phyloP scores from a whole-genome alignment of 2,888 invertebrate genomes.

The Tipula unca region DNA sequence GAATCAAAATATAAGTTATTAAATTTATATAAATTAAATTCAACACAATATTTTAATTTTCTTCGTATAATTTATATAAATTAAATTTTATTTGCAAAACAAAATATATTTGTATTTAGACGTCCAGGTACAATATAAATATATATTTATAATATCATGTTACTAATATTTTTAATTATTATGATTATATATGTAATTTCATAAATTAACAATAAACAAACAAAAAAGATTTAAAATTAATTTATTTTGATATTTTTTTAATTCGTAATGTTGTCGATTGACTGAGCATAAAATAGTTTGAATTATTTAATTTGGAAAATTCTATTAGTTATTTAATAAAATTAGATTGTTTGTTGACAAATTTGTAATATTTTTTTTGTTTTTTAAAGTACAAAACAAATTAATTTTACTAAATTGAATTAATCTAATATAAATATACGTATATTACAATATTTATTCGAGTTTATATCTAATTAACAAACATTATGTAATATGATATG shows the following conservation, averaged over 20 bases:
- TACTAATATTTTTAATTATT: background rate
- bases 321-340: background rate
- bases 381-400: slow-evolving; percentile 4
- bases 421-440: background rate
- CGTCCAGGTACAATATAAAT: background rate
- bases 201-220: background rate
- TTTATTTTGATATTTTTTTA: background rate
- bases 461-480: background rate
- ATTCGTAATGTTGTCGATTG: slow-evolving; percentile 2
- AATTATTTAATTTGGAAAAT: background rate
- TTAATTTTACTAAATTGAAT: background rate
- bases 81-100: background rate
- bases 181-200: background rate
- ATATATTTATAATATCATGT: background rate
- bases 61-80: background rate
- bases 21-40: background rate
- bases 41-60: background rate
- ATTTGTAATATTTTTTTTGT: background rate
- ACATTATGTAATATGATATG: background rate
- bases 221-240: background rate
- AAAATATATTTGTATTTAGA: background rate
- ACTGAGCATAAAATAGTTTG: background rate
- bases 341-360: background rate
- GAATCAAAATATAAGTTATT: background rate
- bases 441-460: background rate